Evolutionary conservation across 2,888 invertebrate species (phyloP).

Genomic region (Drosophila robusta): DNA sequence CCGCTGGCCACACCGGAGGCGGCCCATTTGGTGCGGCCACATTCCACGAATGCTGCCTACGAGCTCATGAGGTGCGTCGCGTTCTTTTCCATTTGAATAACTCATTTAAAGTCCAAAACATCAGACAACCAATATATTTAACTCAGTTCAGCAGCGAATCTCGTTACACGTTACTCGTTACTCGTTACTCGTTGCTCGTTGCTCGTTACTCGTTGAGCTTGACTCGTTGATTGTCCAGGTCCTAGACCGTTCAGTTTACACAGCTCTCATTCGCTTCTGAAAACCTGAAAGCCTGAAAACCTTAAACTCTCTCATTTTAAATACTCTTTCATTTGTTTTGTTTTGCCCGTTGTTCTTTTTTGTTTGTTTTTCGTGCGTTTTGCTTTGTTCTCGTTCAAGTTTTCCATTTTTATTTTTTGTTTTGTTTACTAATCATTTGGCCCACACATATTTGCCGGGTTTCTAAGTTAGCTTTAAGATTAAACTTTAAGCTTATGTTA

Average conservation of each 20-base stretch:
- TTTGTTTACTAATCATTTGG: slow-evolving; percentile 49
- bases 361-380: slow-evolving; percentile 23
- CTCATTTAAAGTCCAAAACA: slow-evolving; percentile 4
- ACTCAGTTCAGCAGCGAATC: slow-evolving; percentile 26
- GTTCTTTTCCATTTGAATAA: slow-evolving; percentile 53
- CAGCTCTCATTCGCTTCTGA: slow-evolving; percentile 29
- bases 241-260: slow-evolving; percentile 9
- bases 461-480: slow-evolving; percentile 36
- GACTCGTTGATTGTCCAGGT: slow-evolving; percentile 11
- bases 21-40: slow-evolving; percentile 64
- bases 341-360: slow-evolving; percentile 40
- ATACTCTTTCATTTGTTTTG: slow-evolving; percentile 20
- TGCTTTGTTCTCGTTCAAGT: slow-evolving; percentile 33
- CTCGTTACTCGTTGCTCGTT: slow-evolving; percentile 36
- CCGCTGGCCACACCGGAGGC: slow-evolving; percentile 71
- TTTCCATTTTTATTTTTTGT: not conserved
- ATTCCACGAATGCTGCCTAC: slow-evolving; percentile 82
- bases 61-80: slow-evolving; percentile 84
- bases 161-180: slow-evolving; percentile 20
- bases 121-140: slow-evolving; percentile 12
- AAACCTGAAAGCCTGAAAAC: slow-evolving; percentile 27
- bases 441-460: slow-evolving; percentile 8
- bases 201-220: slow-evolving; percentile 10
- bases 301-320: slow-evolving; percentile 8
- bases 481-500: slow-evolving; percentile 19